These are phyloP conservation scores for Lepidostoma basale DNA, from an alignment of 1,140 invertebrate genomes.

Conservation along the genomic window DNA sequence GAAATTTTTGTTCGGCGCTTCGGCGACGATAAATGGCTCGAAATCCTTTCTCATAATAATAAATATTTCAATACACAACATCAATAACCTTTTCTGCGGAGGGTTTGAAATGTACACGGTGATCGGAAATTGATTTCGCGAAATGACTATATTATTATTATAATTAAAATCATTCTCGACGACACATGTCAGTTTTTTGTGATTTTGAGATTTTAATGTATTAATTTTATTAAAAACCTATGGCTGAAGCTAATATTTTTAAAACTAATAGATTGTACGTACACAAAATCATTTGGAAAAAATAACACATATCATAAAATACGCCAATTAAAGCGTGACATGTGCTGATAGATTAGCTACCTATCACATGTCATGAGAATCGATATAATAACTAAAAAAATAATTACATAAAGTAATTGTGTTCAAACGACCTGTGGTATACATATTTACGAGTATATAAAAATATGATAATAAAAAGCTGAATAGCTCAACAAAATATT, in stretches of 20 bases:
- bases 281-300: too few species aligned
- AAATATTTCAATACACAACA: slow-evolving; percentile 46
- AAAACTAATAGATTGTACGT: too few species aligned
- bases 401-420: too few species aligned
- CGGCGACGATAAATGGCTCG: slow-evolving; percentile 41
- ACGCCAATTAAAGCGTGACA: too few species aligned
- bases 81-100: slow-evolving; percentile 44
- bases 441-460: too few species aligned
- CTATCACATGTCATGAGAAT: too few species aligned
- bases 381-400: too few species aligned
- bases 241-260: background rate
- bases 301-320: too few species aligned
- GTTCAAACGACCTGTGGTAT: too few species aligned
- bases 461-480: too few species aligned
- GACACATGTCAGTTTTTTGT: background rate
- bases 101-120: slow-evolving; percentile 21
- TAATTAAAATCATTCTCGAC: background rate
- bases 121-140: background rate
- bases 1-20: slow-evolving; percentile 31
- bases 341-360: too few species aligned
- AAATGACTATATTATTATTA: background rate
- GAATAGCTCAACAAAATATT: too few species aligned
- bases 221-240: background rate
- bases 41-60: slow-evolving; percentile 46
- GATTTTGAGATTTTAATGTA: background rate